Percentiles rank a stretch among this genome's conserved stretches.
phyloP scores from a whole-genome alignment of 2,797 vertebrate genomes.

The Trachops cirrhosus region DNA sequence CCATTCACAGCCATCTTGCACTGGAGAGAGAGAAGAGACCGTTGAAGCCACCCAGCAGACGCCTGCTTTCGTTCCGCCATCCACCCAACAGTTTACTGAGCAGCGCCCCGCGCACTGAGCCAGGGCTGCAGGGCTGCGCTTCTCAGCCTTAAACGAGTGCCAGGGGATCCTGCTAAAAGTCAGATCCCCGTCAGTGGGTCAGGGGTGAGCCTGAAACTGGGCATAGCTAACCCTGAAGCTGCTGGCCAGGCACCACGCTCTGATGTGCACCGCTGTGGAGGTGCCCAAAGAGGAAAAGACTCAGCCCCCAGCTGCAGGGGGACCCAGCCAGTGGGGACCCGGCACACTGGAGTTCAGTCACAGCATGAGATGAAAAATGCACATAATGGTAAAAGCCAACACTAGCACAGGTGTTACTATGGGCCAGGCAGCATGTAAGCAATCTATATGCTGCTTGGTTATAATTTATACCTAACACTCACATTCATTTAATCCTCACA shows the following conservation, averaged over 20 bases:
- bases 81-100: too few relatives aligned
- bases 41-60: neutral
- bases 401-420: too few relatives aligned
- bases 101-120: neutral
- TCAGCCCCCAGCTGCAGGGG: neutral
- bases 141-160: fast-evolving
- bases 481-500: neutral
- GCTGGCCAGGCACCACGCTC: fast-evolving
- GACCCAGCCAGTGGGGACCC: neutral
- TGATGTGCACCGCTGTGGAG: neutral
- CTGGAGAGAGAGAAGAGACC: conserved; percentile 83
- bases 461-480: neutral
- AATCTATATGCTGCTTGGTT: neutral
- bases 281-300: neutral
- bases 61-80: fast-evolving
- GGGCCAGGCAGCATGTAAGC: neutral
- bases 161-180: neutral
- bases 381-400: fast-evolving
- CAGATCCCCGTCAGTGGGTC: neutral
- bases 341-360: neutral
- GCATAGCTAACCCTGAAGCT: fast-evolving
- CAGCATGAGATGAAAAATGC: neutral
- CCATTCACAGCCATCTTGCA: conserved; percentile 98
- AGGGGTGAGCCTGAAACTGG: neutral
- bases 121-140: fast-evolving